These are phyloP conservation scores for Polypedilum pembai DNA, from an alignment of 1,140 invertebrate genomes.

Conservation along the genomic window DNA sequence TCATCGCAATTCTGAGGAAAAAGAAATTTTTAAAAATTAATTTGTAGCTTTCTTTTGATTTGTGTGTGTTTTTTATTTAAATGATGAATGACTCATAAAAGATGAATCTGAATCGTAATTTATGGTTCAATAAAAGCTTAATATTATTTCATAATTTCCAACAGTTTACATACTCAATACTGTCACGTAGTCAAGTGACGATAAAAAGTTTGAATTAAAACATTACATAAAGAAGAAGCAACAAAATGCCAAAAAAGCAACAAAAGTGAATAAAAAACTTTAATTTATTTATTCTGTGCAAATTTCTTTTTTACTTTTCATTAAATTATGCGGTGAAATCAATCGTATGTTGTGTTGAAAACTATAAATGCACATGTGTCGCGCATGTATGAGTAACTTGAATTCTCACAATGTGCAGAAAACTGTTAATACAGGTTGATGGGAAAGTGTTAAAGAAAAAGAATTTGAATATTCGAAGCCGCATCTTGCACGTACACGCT, in stretches of 20 bases:
- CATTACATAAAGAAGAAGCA: too few species aligned
- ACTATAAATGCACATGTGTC: not conserved
- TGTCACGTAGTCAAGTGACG: too few species aligned
- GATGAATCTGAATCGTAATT: too few species aligned
- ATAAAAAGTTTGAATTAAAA: too few species aligned
- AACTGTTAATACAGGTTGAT: not conserved
- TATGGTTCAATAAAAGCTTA: too few species aligned
- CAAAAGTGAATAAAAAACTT: conserved; percentile 13
- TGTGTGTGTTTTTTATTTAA: too few species aligned
- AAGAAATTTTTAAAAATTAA: not conserved
- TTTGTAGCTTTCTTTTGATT: too few species aligned
- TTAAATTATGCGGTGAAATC: not conserved
- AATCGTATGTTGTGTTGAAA: not conserved
- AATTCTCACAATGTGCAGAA: too few species aligned
- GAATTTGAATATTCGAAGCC: not conserved
- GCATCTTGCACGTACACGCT: too few species aligned
- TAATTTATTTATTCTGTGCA: not conserved
- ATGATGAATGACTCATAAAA: too few species aligned
- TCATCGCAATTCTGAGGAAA: not conserved
- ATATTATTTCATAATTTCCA: too few species aligned
- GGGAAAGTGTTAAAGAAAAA: conserved; percentile 15
- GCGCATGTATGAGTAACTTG: not conserved
- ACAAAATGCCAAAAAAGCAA: not conserved
- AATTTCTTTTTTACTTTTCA: not conserved
- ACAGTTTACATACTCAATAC: too few species aligned